Base-by-base conservation (phyloP, 2,113 vertebrate species). In the Pagrus major region DNA sequence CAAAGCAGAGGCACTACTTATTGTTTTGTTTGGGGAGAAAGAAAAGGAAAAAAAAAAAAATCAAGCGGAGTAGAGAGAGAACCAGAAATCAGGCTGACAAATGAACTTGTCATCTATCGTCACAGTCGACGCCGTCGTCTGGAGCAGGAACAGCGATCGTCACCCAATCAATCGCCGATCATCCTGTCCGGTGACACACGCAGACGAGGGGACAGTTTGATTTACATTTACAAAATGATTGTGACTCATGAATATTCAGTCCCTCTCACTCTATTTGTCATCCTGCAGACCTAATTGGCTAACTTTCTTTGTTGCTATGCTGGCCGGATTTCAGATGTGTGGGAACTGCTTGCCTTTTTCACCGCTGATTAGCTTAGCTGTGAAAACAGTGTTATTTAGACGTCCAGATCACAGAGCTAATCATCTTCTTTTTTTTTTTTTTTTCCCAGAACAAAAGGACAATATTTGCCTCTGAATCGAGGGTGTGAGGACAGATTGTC, bases 221-320 rank as follows among this genome's bases (percentile, higher is more conserved):
- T 80, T 82, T 80, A 76, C 65, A 83, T 84, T 75, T 51, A 61
- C 72, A 76, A 69, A 81, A 80, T 64, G 74, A 81, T 78, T 76
- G 84, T 89, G 85, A 89, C 81, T 91, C 89, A 85, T 80, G 77
- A 68, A 86, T 72, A 86, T 71, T 88, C 82, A 75, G 76, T 68
- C 31, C 66, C 74, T 79, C 67, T 76, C 85, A 73, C 75, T 81
- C 52, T 42, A 25, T 89, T 89, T 89, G 89, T 91, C 88, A 77
- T 91, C 78, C 71, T 44, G 65, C 81, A 86, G 87, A 88, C 86
- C 87, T 88, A 69, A 92, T 84, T 92, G 85, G 88, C 74, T 41
- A 89, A 90, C 84, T 92, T 91, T 90, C 91, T 93, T 93, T 93
- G 92, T 92, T 92, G 90, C 91, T 89, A 89, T 83, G 91, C 90